These are phyloP conservation scores for Champsocephalus gunnari DNA, from an alignment of 2,797 vertebrate genomes.

Conservation along the genomic window DNA sequence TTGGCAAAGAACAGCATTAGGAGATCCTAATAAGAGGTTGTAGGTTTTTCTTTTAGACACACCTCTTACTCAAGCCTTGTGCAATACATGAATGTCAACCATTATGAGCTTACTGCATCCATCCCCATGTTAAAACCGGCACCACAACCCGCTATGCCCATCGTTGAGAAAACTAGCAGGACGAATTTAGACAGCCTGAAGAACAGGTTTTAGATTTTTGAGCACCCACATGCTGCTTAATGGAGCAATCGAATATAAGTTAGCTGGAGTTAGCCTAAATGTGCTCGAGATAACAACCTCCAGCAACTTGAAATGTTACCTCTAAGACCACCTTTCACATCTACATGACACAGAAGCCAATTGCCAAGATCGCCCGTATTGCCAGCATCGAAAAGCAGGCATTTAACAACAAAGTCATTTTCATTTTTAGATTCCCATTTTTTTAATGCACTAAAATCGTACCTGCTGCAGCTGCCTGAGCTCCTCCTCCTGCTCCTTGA, in stretches of 20 bases:
- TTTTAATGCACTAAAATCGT: constrained; percentile 4
- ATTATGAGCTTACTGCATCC: background rate
- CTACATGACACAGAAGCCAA: background rate
- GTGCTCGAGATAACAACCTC: background rate
- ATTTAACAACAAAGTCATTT: background rate
- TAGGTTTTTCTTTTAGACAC: background rate
- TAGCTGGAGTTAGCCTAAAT: background rate
- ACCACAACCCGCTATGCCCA: no score
- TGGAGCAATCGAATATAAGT: background rate
- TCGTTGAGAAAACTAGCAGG: background rate
- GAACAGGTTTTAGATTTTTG: background rate
- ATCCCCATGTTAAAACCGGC: background rate
- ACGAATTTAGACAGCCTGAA: background rate
- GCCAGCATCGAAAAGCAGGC: background rate
- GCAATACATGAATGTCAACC: no score
- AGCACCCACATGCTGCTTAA: background rate
- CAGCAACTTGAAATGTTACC: background rate
- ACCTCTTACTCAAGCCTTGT: background rate
- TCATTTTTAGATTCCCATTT: no score
- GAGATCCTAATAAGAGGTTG: no score
- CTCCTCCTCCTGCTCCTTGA: constrained; percentile 93
- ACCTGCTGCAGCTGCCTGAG: constrained; percentile 93
- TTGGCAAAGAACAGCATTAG: no score
- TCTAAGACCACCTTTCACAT: background rate
- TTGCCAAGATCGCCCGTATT: background rate